A percentile compares a stretch with the other conserved stretches of the same genome.
Conservation (phyloP, 2,888 invertebrate genomes). For the Pasiphila rectangulata region DNA sequence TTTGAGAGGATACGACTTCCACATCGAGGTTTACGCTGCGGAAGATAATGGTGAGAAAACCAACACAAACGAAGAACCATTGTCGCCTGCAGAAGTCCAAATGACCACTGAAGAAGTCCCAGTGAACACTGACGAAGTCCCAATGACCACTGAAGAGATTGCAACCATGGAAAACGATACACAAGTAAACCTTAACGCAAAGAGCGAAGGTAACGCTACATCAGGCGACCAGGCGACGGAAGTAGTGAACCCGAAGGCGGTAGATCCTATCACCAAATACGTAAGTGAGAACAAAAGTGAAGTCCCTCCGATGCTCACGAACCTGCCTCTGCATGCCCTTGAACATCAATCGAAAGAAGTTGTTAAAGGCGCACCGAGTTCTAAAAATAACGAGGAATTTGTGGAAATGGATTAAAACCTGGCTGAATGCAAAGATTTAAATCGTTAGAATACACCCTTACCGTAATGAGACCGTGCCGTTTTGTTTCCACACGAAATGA, state of each 20-base stretch:
- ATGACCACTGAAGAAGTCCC: constrained; percentile 1
- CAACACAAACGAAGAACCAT: neutral
- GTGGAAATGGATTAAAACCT: too few relatives aligned
- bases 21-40: constrained; percentile 53
- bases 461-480: too few relatives aligned
- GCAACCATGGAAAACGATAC: neutral
- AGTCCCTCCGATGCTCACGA: too few relatives aligned
- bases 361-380: too few relatives aligned
- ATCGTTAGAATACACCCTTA: too few relatives aligned
- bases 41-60: constrained; percentile 1
- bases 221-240: neutral
- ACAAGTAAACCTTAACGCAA: neutral
- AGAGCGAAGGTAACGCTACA: neutral
- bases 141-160: neutral
- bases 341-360: too few relatives aligned
- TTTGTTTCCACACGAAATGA: too few relatives aligned
- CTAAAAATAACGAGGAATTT: too few relatives aligned
- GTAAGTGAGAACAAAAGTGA: too few relatives aligned
- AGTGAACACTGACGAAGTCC: neutral
- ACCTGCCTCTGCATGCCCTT: too few relatives aligned
- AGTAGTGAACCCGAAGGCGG: neutral
- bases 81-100: neutral
- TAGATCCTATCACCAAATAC: neutral
- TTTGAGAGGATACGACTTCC: constrained; percentile 63
- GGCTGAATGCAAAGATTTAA: too few relatives aligned